Conservation (phyloP, 2,888 invertebrate species). For the Ectemnius continuus region DNA sequence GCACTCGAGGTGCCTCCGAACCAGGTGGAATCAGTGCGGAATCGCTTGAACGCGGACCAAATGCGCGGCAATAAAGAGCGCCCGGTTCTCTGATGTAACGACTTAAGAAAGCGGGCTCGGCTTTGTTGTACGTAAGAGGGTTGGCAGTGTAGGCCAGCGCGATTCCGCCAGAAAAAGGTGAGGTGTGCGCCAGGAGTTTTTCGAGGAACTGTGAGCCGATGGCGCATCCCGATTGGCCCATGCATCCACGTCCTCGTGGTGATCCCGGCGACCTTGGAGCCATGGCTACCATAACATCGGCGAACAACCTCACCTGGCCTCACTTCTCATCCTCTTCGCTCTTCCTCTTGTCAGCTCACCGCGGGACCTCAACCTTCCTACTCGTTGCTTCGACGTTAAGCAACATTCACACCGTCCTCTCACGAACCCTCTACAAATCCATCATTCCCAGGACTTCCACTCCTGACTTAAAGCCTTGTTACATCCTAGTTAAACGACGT, state of each 20-base stretch:
- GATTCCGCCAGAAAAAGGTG: conserved; percentile 36
- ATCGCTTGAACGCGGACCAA: too few species aligned
- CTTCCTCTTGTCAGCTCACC: conserved; percentile 40
- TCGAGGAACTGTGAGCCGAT: conserved; percentile 36
- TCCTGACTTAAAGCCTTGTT: too few species aligned
- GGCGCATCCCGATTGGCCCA: conserved; percentile 52
- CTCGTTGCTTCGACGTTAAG: conserved; percentile 41
- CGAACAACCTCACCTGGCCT: conserved; percentile 63
- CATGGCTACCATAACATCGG: conserved; percentile 64
- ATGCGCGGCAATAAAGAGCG: too few species aligned
- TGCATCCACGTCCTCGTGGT: conserved; percentile 63
- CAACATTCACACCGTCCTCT: conserved; percentile 42
- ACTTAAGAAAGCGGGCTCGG: conserved; percentile 32
- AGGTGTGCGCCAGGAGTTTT: conserved; percentile 37
- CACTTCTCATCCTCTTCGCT: conserved; percentile 48
- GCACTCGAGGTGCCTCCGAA: too few species aligned
- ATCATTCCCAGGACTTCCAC: too few species aligned
- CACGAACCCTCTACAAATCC: not conserved
- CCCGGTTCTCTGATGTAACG: conserved; percentile 41
- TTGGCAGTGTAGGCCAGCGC: conserved; percentile 11
- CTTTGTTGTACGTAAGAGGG: conserved; percentile 24
- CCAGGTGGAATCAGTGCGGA: too few species aligned
- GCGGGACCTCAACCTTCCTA: conserved; percentile 34
- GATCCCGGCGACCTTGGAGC: conserved; percentile 68
- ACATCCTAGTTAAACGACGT: not conserved